phyloP scores from a whole-genome alignment of 2,797 vertebrate species.

The Artibeus jamaicensis region DNA sequence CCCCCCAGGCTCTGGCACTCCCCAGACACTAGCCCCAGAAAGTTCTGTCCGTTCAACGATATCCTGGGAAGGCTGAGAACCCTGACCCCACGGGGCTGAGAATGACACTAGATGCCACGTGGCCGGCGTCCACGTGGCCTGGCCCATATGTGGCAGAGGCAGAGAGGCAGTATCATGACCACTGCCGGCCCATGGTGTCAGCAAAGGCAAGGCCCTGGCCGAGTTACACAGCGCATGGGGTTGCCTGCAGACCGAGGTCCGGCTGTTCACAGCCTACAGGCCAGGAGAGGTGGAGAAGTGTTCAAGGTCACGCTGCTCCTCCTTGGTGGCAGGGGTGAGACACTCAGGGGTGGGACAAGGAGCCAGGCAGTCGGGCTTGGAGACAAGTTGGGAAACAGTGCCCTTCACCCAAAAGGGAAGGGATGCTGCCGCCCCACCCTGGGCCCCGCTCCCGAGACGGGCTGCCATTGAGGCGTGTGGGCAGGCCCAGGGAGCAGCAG shows the following conservation, averaged over 20 bases:
- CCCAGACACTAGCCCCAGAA: fast-evolving
- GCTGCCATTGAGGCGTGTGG: not conserved
- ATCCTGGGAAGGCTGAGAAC: fast-evolving
- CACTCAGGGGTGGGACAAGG: not conserved
- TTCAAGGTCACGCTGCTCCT: not conserved
- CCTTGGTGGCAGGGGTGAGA: not conserved
- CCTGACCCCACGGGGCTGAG: not conserved
- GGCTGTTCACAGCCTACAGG: fast-evolving
- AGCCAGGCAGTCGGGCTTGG: fast-evolving
- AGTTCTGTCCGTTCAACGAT: not conserved
- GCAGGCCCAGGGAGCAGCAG: conserved; percentile 16
- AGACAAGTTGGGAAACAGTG: not conserved
- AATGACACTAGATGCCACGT: fast-evolving
- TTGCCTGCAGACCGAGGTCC: not conserved
- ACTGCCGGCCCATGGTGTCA: fast-evolving
- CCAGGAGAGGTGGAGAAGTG: fast-evolving
- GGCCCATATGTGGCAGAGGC: fast-evolving
- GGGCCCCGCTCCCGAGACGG: fast-evolving
- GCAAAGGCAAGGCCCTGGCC: not conserved
- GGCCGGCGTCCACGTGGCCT: fast-evolving
- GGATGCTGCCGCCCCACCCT: not conserved
- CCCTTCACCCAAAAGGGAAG: not conserved
- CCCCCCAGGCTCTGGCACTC: not conserved
- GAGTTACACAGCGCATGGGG: fast-evolving
- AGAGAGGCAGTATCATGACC: fast-evolving